Base-by-base conservation (phyloP, 2,797 vertebrate genomes). In the Bucorvus abyssinicus region DNA sequence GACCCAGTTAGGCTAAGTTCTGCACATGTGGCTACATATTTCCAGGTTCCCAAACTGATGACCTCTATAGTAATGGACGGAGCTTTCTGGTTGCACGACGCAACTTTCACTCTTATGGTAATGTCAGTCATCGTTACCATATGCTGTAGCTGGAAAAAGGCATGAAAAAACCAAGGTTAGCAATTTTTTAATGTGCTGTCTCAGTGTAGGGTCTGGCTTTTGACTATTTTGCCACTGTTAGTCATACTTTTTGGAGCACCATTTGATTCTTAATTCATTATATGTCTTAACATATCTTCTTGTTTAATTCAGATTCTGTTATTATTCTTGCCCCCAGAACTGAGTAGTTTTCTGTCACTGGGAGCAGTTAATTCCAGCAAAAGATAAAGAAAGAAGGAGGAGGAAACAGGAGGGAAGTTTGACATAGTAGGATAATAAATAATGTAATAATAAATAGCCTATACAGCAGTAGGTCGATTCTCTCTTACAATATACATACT, bases 381-480 rank as follows among this genome's bases (percentile, higher is more conserved):
- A 74, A 64, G 7, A 42, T 44, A n/a, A 56, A 63, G 17, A 60
- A 70, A 36, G 13, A 22, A 2, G 19, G n/a, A 60, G 45, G 24
- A 61, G 13, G 40, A 79, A 91, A 34, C 7, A 38, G 7, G 15
- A 69, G 15, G 4, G 16, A 89, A 93, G 45, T 55, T 13, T 42
- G 38, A 61, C 7, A 24, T 3, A 42, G 9, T 13, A 50, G 3
- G 4, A 18, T 38, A 50, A 18, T 69, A 32, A 70, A 69, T 10
- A 60, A 29, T 14, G 1, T 38, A 6, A 32, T 19, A 32, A 59
- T 60, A 87, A 68, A 12, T 60, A 76, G 16, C 18, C 16, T 32
- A 5, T 3, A 2, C 9, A 45, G 61, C 21, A 50, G 14, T 49
- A 49, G 34, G 8, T 17, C 1, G 0, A 12, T 73, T 38, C 5